Conservation (phyloP, 2,113 vertebrate species). For the Nothoprocta pentlandii region DNA sequence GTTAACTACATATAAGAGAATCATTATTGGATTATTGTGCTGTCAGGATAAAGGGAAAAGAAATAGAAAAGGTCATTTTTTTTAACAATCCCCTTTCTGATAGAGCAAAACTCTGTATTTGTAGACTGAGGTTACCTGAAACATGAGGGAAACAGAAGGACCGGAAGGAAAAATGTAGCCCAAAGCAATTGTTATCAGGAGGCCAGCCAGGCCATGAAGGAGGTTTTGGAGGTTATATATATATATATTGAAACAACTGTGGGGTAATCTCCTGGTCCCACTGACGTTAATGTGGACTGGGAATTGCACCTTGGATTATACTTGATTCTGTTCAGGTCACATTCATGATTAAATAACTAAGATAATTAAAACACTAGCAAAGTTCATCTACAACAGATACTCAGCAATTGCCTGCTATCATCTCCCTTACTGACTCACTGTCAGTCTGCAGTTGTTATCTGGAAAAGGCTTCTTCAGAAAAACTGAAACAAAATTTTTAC, state of each 20-base stretch:
- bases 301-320: neutral
- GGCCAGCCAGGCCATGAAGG: neutral
- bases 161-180: neutral
- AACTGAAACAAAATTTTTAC: neutral
- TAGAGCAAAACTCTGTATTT: neutral
- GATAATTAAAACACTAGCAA: neutral
- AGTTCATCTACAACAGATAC: neutral
- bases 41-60: neutral
- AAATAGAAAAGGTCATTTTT: neutral
- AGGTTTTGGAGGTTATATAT: neutral
- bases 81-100: neutral
- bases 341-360: constrained; percentile 24
- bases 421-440: neutral
- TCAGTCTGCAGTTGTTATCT: accelerated
- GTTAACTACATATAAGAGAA: neutral
- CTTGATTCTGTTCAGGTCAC: neutral
- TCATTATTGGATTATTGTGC: neutral
- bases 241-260: neutral
- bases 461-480: neutral
- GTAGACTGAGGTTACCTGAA: neutral
- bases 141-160: neutral
- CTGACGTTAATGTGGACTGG: neutral
- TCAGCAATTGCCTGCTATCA: neutral
- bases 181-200: neutral
- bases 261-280: neutral